Evolutionary conservation across 2,113 vertebrate species (phyloP), one percentile per base, ranked within the genome.

Genomic region (Mastomys natalensis): DNA sequence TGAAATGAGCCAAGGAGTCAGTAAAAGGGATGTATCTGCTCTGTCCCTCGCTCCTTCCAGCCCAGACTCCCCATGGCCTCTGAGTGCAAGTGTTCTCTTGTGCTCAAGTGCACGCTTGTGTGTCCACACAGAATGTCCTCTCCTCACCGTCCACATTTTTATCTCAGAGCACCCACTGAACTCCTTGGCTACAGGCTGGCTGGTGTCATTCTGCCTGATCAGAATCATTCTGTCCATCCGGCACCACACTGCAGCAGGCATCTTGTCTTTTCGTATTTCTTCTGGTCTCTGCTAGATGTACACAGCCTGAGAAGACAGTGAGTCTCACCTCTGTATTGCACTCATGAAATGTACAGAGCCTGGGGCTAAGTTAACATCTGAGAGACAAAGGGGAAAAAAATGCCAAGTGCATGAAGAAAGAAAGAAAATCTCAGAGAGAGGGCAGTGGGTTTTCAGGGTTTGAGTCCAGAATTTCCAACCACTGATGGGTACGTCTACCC

Each of bases 1-100:
- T 55, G 87, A 93, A 82, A 95, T 68, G 60, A 96, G 73, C 87
- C 94, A 96, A 91, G 66, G 90, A 81, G 90, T 95, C 82, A 70
- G 77, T 60, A 19, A 68, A 91, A 95, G 80, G 95, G 81, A 87
- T 45, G 73, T 55, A 31, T 84, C 58, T 26, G 13, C 15, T 37
- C 89, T 73, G 74, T 51, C 48, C 62, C 90, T 66, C 64, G 60
- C 70, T 34, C 17, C 72, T 48, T 77, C 29, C 73, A 70, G 78
- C 19, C 78, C 45, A 86, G 43, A 48, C 51, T 43, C 91, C 76
- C 70, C 37, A 74, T 51, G 72, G 51, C 87, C 93, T 92, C 40
- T 43, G 66, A 87, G 53, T 24, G 62, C 0, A 0, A 9, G 40
- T 0, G 5, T 37, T 73, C 43, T 70, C 72, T 81, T 66, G 93